Evolutionary conservation across 2,113 vertebrate genomes (phyloP).

Genomic region (Orcinus orca): DNA sequence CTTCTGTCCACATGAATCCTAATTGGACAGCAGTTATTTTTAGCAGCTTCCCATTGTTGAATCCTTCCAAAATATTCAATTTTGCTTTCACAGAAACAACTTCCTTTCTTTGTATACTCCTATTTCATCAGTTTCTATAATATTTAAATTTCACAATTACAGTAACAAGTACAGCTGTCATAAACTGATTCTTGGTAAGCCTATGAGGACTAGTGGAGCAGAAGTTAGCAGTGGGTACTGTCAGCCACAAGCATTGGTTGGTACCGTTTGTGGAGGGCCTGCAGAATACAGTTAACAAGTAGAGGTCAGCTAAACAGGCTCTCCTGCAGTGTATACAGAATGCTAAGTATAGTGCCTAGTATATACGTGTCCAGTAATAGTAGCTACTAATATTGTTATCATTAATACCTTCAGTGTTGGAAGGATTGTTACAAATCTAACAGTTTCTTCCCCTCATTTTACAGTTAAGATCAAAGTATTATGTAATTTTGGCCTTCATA

Average conservation of each 20-base stretch:
- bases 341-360: background rate
- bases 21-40: background rate
- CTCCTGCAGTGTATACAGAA: background rate
- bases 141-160: background rate
- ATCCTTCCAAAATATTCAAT: background rate
- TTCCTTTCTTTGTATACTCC: background rate
- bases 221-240: rapidly evolving
- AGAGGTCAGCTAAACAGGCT: background rate
- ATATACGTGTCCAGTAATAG: background rate
- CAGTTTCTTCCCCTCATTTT: background rate
- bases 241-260: background rate
- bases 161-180: background rate
- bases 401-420: background rate
- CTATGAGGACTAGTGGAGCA: background rate
- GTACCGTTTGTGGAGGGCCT: background rate
- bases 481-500: background rate
- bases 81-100: background rate
- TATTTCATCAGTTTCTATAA: background rate
- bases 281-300: background rate
- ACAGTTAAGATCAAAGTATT: background rate
- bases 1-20: background rate
- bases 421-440: background rate
- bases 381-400: background rate
- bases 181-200: background rate
- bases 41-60: background rate